Conservation (phyloP, 2,888 invertebrate species). For the Athalia cordata region DNA sequence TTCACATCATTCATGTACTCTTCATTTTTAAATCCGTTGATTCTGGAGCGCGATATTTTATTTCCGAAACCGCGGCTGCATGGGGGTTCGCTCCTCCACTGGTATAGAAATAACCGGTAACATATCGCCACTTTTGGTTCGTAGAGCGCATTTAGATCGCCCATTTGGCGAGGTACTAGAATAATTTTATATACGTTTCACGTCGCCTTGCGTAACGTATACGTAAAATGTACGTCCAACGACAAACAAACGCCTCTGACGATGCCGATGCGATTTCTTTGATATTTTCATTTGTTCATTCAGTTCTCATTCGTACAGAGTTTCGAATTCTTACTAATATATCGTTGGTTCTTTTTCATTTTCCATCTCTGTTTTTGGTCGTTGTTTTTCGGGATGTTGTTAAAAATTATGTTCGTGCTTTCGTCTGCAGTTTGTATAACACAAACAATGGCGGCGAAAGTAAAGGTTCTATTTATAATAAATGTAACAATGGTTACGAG, state of each 20-base stretch:
- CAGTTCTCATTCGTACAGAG: too few species aligned
- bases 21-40: too few species aligned
- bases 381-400: too few species aligned
- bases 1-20: too few species aligned
- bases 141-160: slow-evolving; percentile 69
- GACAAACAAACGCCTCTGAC: slow-evolving; percentile 9
- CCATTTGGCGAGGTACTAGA: slow-evolving; percentile 67
- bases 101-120: slow-evolving; percentile 65
- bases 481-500: slow-evolving; percentile 30
- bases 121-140: slow-evolving; percentile 69
- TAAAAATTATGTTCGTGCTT: too few species aligned
- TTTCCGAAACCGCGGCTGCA: not conserved
- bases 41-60: too few species aligned
- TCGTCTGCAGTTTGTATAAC: not conserved
- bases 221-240: not conserved
- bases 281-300: too few species aligned
- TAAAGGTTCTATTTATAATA: slow-evolving; percentile 4
- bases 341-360: too few species aligned
- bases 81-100: slow-evolving; percentile 10
- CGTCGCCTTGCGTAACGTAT: slow-evolving; percentile 44
- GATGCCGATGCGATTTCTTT: not conserved
- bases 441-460: not conserved
- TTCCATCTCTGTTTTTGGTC: too few species aligned
- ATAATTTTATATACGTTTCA: slow-evolving; percentile 65
- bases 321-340: too few species aligned